Percentiles rank a stretch among this genome's conserved stretches.
phyloP scores from a whole-genome alignment of 2,113 vertebrate species.

The Austrofundulus limnaeus region DNA sequence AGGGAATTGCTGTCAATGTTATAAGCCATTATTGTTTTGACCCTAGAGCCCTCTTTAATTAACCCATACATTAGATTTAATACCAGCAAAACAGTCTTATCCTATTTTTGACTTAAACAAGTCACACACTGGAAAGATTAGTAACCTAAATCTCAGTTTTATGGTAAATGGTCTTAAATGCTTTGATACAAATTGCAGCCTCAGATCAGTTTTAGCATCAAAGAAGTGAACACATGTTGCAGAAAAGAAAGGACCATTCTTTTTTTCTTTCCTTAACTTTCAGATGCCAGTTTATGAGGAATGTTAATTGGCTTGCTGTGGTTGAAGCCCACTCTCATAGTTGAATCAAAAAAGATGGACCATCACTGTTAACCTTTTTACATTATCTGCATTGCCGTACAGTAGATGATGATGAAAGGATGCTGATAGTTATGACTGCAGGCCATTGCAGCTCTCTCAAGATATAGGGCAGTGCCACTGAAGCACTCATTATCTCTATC shows the following conservation, averaged over 20 bases:
- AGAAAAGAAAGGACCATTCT: conserved; percentile 25
- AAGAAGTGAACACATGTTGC: conserved; percentile 52
- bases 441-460: conserved; percentile 49
- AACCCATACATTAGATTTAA: conserved; percentile 76
- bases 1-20: conserved; percentile 81
- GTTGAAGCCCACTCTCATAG: conserved; percentile 35
- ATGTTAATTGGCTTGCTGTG: conserved; percentile 55
- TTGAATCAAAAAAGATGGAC: conserved; percentile 33
- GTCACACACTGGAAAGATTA: conserved; percentile 37
- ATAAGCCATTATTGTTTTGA: conserved; percentile 84
- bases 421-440: conserved; percentile 61
- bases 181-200: conserved; percentile 49
- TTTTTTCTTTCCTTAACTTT: conserved; percentile 25
- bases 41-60: conserved; percentile 80
- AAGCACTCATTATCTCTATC: conserved; percentile 54
- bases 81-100: conserved; percentile 52
- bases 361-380: conserved; percentile 34
- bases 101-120: conserved; percentile 17
- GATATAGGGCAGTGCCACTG: conserved; percentile 68
- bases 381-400: conserved; percentile 48
- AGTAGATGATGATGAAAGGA: conserved; percentile 72
- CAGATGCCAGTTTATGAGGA: conserved; percentile 56
- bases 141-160: conserved; percentile 35
- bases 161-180: conserved; percentile 43
- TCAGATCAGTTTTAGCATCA: conserved; percentile 46